Evolutionary conservation across 2,113 vertebrate genomes (phyloP), one percentile per base, ranked within the genome.

Genomic region (Ammodytes dubius): DNA sequence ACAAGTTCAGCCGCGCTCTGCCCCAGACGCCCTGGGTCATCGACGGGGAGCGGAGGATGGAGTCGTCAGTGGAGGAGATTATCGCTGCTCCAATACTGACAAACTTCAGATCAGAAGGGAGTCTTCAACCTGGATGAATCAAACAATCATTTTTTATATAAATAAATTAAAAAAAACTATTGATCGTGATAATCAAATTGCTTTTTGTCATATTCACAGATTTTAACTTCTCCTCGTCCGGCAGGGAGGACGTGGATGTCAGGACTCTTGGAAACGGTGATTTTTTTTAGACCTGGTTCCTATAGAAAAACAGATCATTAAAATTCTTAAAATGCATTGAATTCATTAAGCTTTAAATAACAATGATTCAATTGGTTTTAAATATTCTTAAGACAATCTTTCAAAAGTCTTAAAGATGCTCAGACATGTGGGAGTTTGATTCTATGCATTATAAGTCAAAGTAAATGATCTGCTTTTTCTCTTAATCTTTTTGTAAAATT

Each of bases 21-120:
- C 98, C 98, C 49, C 98, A 99, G 92, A 99, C 98, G 8, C 98
- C 98, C 50, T 99, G 98, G 98, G 94, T 99, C 88, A 99, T 99
- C 63, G 97, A 98, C 35, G 98, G 98, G 12, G 97, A 99, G 92
- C 87, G 98, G 81, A 97, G 97, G 86, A 96, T 99, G 96, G 98
- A 99, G 69, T 99, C 98, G 46, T 99, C 98, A 0, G 98, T 99
- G 86, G 98, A 99, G 93, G 98, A 99, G 92, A 91, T 99, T 80
- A 99, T 99, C 83, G 96, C 97, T 2, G 95, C 94, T 46, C 97
- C 96, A n/a, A 83, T 99, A 10, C 91, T 98, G 63, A 79, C 93
- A 13, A 86, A 91, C 47, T 99, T 99, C 93, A 96, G 95, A 91
- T 96, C 97, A 9, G 94, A 96, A 1, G 97, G 98, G 82, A 96